These are phyloP conservation scores for Macrocentrus cingulum DNA, from an alignment of 1,140 invertebrate genomes.

Conservation along the genomic window DNA sequence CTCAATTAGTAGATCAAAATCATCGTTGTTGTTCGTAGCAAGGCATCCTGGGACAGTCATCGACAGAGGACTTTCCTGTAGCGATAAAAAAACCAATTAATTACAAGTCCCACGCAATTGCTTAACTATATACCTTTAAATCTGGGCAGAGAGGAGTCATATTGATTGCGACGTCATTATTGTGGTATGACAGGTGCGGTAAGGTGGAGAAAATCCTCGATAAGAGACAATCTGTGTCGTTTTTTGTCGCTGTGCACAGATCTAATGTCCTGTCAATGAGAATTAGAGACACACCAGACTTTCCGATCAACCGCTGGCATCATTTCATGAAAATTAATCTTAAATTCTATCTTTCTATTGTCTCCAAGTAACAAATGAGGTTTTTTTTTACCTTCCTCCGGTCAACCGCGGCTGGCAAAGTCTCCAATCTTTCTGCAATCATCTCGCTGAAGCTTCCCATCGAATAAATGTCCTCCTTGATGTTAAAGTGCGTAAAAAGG, in stretches of 20 bases:
- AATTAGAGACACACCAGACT: conserved; percentile 64
- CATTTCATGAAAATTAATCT: too few relatives aligned
- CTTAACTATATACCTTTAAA: conserved; percentile 57
- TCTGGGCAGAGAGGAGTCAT: conserved; percentile 64
- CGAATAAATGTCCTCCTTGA: conserved; percentile 68
- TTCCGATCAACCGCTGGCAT: conserved; percentile 16
- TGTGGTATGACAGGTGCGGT: conserved; percentile 65
- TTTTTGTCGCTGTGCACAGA: conserved; percentile 62
- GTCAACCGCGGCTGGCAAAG: conserved; percentile 55
- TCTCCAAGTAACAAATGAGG: conserved; percentile 37
- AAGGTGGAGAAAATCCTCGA: conserved; percentile 66
- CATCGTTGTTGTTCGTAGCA: conserved; percentile 42
- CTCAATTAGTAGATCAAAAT: conserved; percentile 61
- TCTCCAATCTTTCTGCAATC: conserved; percentile 65
- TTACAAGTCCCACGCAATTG: too few relatives aligned
- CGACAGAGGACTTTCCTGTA: conserved; percentile 40
- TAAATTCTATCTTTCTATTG: too few relatives aligned
- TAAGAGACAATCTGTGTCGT: conserved; percentile 65
- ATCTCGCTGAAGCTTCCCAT: conserved; percentile 66
- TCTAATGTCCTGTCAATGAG: conserved; percentile 70
- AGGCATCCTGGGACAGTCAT: conserved; percentile 50
- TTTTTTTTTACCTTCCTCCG: conserved; percentile 60
- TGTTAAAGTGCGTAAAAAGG: conserved; percentile 63
- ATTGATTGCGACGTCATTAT: conserved; percentile 67
- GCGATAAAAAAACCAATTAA: conserved; percentile 23